Conservation (phyloP, 1,140 invertebrate species). For the Drosophila sechellia region DNA sequence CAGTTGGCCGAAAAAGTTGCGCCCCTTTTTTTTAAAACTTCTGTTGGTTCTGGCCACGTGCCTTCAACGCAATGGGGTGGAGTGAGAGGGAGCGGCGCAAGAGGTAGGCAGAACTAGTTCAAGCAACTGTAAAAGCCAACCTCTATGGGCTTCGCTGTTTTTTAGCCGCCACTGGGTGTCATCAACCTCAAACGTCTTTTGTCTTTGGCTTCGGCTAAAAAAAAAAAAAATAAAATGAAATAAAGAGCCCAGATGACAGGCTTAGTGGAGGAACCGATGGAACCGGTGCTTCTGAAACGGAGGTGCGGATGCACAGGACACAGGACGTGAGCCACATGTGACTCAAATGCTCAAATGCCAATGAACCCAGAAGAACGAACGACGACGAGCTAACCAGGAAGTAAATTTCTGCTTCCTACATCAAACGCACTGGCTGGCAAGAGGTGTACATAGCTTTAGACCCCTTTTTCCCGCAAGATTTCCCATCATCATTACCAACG, state of each 20-base stretch:
- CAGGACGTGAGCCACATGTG: conserved; percentile 75
- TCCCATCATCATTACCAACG: conserved; percentile 22
- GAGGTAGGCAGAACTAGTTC: conserved; percentile 68
- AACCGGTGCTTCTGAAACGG: conserved; percentile 12
- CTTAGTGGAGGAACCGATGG: conserved; percentile 44
- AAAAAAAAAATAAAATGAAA: conserved; percentile 20
- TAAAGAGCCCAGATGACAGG: conserved; percentile 65
- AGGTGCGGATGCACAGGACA: conserved; percentile 30
- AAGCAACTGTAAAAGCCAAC: conserved; percentile 76
- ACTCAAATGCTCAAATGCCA: conserved; percentile 65
- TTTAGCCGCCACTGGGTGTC: conserved; percentile 54
- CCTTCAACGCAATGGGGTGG: conserved; percentile 4
- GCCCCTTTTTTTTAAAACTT: conserved; percentile 54
- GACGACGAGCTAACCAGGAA: conserved; percentile 61
- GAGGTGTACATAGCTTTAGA: conserved; percentile 41
- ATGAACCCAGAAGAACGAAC: conserved; percentile 56
- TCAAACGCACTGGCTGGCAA: conserved; percentile 43
- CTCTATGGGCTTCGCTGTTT: conserved; percentile 47
- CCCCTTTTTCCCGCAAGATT: conserved; percentile 18
- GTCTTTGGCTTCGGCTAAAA: conserved; percentile 58
- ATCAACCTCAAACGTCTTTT: conserved; percentile 73
- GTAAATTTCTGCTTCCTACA: conserved; percentile 53
- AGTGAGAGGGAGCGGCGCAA: conserved; percentile 9
- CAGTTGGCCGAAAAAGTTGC: conserved; percentile 52
- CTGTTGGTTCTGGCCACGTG: conserved; percentile 43